Evolutionary conservation across 2,888 invertebrate species (phyloP).

Genomic region (Stenichneumon culpator): DNA sequence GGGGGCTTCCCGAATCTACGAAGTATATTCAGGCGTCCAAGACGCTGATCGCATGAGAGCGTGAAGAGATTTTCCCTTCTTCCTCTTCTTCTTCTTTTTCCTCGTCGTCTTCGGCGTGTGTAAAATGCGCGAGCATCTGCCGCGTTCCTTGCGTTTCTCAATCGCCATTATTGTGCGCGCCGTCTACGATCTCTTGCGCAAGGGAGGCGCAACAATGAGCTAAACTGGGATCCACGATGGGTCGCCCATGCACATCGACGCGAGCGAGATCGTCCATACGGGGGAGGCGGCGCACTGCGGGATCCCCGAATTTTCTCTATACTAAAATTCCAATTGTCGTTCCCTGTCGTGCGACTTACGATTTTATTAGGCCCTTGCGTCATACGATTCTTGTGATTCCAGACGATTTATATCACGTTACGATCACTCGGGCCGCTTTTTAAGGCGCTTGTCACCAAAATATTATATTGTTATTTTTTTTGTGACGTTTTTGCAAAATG

Average conservation of each 20-base stretch:
- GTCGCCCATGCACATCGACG: slow-evolving; percentile 67
- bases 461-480: too few species aligned
- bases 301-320: slow-evolving; percentile 56
- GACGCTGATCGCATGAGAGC: slow-evolving; percentile 77
- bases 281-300: slow-evolving; percentile 77
- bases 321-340: slow-evolving; percentile 70
- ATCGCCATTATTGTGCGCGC: slow-evolving; percentile 77
- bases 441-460: neutral
- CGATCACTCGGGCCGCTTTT: neutral
- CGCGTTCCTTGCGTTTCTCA: slow-evolving; percentile 74
- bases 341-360: slow-evolving; percentile 83
- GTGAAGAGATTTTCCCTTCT: slow-evolving; percentile 65
- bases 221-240: slow-evolving; percentile 69
- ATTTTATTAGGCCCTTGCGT: slow-evolving; percentile 84
- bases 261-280: slow-evolving; percentile 65
- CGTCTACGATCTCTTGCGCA: slow-evolving; percentile 73
- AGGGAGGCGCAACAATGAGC: slow-evolving; percentile 77
- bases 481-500: too few species aligned
- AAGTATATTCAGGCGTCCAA: slow-evolving; percentile 63
- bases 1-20: neutral
- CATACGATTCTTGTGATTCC: slow-evolving; percentile 80
- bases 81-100: slow-evolving; percentile 51
- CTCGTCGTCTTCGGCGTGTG: slow-evolving; percentile 37
- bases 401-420: neutral
- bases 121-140: slow-evolving; percentile 78